A percentile compares a stretch with the other conserved stretches of the same genome.
Evolutionary conservation across 2,888 invertebrate species (phyloP).

Genomic region (Meiosimyza decipiens): DNA sequence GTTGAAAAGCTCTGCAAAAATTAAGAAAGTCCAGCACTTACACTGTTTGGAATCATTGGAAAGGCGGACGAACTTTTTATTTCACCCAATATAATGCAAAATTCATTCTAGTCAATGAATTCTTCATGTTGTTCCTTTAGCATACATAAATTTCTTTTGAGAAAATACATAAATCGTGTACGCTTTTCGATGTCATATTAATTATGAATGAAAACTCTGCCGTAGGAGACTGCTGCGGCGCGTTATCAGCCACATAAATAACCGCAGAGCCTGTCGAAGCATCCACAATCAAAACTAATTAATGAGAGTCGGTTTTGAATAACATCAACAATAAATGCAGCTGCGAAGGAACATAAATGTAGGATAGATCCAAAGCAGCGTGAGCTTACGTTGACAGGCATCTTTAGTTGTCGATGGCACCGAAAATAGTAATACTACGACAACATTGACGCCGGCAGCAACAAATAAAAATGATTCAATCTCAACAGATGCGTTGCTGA

Average conservation of each 20-base stretch:
- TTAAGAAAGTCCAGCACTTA: too few species aligned
- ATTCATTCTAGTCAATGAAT: too few species aligned
- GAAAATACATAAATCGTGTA: too few species aligned
- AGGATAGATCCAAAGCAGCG: neutral
- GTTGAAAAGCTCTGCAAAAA: too few species aligned
- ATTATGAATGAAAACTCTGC: too few species aligned
- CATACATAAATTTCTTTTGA: too few species aligned
- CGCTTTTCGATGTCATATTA: too few species aligned
- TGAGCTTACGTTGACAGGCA: constrained; percentile 24
- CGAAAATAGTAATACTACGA: constrained; percentile 14
- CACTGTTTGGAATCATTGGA: too few species aligned
- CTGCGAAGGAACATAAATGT: neutral
- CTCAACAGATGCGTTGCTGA: constrained; percentile 32
- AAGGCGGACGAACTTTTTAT: too few species aligned
- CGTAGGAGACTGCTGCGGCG: too few species aligned
- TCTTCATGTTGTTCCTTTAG: too few species aligned
- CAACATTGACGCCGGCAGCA: neutral
- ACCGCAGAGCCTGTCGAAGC: constrained; percentile 1
- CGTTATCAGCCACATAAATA: neutral
- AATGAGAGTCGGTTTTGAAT: constrained; percentile 11
- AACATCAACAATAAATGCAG: neutral
- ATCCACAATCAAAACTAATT: constrained; percentile 6
- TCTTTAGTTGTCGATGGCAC: constrained; percentile 27
- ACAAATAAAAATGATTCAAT: constrained; percentile 35
- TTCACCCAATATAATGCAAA: too few species aligned